phyloP scores from a whole-genome alignment of 2,797 vertebrate genomes.

The Neosalanx taihuensis region DNA sequence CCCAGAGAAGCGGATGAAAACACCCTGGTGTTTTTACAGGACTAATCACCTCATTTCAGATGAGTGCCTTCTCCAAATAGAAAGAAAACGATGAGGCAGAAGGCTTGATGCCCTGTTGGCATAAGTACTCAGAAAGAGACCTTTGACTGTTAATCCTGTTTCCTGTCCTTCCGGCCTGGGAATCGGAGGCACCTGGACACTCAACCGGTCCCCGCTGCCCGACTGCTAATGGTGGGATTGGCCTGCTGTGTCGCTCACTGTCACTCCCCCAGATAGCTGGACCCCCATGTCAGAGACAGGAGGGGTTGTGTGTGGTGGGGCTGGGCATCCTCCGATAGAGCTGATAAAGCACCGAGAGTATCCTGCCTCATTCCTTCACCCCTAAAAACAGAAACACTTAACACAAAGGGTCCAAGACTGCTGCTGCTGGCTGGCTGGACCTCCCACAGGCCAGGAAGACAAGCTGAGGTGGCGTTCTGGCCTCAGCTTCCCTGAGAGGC shows the following conservation, averaged over 20 bases:
- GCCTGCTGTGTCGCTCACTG: constrained; percentile 17
- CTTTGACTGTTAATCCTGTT: constrained; percentile 71
- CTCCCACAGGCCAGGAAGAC: constrained; percentile 44
- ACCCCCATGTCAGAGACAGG: constrained; percentile 18
- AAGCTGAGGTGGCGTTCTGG: constrained; percentile 48
- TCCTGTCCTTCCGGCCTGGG: constrained; percentile 71
- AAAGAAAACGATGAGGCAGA: constrained; percentile 61
- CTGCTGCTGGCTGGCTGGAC: constrained; percentile 17
- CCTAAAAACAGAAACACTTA: constrained; percentile 15
- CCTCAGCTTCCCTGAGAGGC: constrained; percentile 39
- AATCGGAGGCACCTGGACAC: constrained; percentile 53
- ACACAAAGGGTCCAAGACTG: constrained; percentile 19
- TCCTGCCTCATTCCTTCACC: neutral
- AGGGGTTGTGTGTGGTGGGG: neutral
- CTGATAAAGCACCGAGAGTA: constrained; percentile 29
- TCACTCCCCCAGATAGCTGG: constrained; percentile 32
- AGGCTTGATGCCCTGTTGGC: constrained; percentile 59
- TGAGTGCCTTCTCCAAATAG: constrained; percentile 57
- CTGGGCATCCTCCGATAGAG: neutral
- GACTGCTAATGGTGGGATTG: constrained; percentile 26
- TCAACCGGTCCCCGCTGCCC: constrained; percentile 19
- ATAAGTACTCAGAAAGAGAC: constrained; percentile 52
- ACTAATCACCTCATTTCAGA: constrained; percentile 72
- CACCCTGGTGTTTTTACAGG: constrained; percentile 56
- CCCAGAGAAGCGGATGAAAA: constrained; percentile 33